Percentiles rank a stretch among this genome's conserved stretches.
phyloP scores from a whole-genome alignment of 1,140 invertebrate genomes.

The Marisa cornuarietis region DNA sequence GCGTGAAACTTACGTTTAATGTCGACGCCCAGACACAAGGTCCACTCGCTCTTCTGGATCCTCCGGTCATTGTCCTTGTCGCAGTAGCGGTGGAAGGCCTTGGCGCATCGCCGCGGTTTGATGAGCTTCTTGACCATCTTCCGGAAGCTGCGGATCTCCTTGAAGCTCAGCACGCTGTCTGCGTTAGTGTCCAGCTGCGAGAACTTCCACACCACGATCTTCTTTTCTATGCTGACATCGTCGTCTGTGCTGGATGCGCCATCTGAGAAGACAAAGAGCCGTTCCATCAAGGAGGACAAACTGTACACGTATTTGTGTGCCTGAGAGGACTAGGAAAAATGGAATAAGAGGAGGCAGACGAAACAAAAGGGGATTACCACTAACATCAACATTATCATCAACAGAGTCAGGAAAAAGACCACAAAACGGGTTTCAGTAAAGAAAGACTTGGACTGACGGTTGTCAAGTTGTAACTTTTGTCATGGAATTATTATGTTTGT shows the following conservation, averaged over 20 bases:
- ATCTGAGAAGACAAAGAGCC: neutral
- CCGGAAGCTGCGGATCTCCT: conserved; percentile 82
- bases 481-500: too few species aligned
- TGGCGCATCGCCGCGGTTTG: conserved; percentile 86
- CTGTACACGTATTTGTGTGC: too few species aligned
- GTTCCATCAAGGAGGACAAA: too few species aligned
- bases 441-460: too few species aligned
- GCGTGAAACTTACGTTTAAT: conserved; percentile 49
- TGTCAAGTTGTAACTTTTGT: too few species aligned
- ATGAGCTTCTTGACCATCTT: conserved; percentile 85
- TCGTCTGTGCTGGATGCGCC: conserved; percentile 14
- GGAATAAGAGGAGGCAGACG: too few species aligned
- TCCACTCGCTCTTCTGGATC: conserved; percentile 82
- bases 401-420: too few species aligned
- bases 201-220: conserved; percentile 86
- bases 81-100: conserved; percentile 86
- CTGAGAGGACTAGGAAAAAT: too few species aligned
- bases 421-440: too few species aligned
- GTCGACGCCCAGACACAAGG: conserved; percentile 79
- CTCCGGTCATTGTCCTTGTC: conserved; percentile 82
- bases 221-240: conserved; percentile 37
- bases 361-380: too few species aligned
- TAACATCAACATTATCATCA: too few species aligned
- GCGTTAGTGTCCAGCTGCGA: conserved; percentile 79
- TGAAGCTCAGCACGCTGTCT: conserved; percentile 78